Percentiles rank a stretch among this genome's conserved stretches.
Conservation (phyloP, 2,888 invertebrate species). For the Heliconius erato region DNA sequence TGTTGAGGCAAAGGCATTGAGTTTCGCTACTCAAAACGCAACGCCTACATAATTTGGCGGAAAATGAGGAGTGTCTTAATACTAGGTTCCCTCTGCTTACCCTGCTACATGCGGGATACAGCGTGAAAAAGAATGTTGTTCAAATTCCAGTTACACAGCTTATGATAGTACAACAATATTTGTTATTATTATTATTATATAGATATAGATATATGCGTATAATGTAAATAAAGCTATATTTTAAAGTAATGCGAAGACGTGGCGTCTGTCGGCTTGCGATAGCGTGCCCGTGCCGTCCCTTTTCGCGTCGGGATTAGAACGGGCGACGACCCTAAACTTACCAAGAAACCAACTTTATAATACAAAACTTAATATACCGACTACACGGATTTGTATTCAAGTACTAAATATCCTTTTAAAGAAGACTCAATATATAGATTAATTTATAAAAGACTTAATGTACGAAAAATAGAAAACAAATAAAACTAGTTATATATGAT, state of each 20-base stretch:
- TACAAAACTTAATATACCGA: conserved; percentile 44
- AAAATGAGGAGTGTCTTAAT: too few species aligned
- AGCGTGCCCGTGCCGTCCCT: conserved; percentile 72
- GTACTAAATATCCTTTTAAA: background rate
- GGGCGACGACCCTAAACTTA: conserved; percentile 61
- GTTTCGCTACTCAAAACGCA: too few species aligned
- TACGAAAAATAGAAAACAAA: background rate
- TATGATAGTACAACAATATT: background rate
- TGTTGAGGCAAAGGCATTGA: too few species aligned
- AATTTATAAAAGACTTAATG: background rate
- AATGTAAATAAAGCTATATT: conserved; percentile 31
- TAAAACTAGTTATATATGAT: too few species aligned
- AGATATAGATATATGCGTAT: background rate
- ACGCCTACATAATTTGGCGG: too few species aligned
- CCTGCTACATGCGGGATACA: too few species aligned
- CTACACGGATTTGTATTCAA: conserved; percentile 16
- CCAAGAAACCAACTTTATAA: conserved; percentile 64
- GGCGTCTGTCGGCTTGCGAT: conserved; percentile 68
- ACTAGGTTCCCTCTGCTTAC: too few species aligned
- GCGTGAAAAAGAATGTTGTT: too few species aligned
- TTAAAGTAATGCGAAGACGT: conserved; percentile 48
- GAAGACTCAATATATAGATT: background rate
- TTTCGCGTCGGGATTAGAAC: conserved; percentile 69
- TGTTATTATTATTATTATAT: background rate
- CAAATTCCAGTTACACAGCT: background rate